Percentiles rank a stretch among this genome's conserved stretches.
Evolutionary conservation across 2,888 invertebrate genomes (phyloP).

Genomic region (Platerodrilus igneus): DNA sequence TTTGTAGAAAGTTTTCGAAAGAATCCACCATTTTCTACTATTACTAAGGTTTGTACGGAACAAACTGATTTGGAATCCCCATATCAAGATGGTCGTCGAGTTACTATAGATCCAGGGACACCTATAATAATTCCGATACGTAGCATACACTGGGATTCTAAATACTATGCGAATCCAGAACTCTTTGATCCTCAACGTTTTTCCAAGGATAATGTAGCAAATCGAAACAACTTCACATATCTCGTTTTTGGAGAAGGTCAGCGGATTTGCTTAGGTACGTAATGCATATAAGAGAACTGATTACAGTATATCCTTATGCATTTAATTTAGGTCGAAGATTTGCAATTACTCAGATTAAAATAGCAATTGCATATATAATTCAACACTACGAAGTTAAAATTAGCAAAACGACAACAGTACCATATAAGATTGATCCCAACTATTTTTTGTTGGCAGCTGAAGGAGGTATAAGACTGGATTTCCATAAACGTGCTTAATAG

Average conservation of each 20-base stretch:
- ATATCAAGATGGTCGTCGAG: constrained; percentile 17
- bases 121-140: constrained; percentile 37
- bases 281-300: background rate
- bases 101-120: constrained; percentile 35
- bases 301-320: too few species aligned
- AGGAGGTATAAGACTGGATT: constrained; percentile 34
- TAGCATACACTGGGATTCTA: constrained; percentile 41
- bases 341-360: constrained; percentile 39
- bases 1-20: constrained; percentile 26
- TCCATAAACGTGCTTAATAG: constrained; percentile 25
- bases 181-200: constrained; percentile 46
- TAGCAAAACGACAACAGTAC: constrained; percentile 34
- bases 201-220: constrained; percentile 34
- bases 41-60: constrained; percentile 31
- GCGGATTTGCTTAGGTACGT: constrained; percentile 14
- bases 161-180: constrained; percentile 43
- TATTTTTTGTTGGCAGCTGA: constrained; percentile 28
- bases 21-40: constrained; percentile 23
- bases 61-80: constrained; percentile 27
- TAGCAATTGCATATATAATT: constrained; percentile 41
- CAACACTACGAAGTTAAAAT: constrained; percentile 38
- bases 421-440: constrained; percentile 31
- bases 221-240: constrained; percentile 32
- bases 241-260: constrained; percentile 38
- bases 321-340: constrained; percentile 30